Percentiles rank a stretch among this genome's conserved stretches.
These are phyloP conservation scores for Aplysia californica DNA, from an alignment of 1,140 invertebrate genomes.

Conservation along the genomic window DNA sequence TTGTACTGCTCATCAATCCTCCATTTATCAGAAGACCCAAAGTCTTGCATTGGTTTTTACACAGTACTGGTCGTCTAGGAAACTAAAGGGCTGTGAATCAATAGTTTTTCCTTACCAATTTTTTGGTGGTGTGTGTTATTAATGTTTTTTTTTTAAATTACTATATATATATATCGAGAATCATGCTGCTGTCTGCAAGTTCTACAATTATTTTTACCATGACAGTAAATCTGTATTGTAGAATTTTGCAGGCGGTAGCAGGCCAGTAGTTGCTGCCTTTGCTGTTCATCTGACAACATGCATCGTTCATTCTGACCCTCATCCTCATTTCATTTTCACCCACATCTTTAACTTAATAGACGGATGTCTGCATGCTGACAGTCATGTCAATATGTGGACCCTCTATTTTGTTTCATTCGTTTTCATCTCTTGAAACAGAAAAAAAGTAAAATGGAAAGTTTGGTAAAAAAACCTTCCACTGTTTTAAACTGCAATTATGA, in stretches of 20 bases:
- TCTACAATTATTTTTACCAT: too few species aligned
- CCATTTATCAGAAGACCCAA: too few species aligned
- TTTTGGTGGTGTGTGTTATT: too few species aligned
- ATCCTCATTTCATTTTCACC: background rate
- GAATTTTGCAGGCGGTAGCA: background rate
- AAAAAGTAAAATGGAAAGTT: background rate
- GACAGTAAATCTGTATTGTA: background rate
- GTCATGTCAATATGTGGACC: too few species aligned
- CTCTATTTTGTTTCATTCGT: too few species aligned
- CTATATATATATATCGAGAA: too few species aligned
- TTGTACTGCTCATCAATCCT: constrained; percentile 11
- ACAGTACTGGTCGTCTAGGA: constrained; percentile 19
- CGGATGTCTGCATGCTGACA: background rate
- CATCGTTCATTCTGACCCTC: background rate
- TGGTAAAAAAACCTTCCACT: constrained; percentile 18
- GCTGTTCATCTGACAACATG: constrained; percentile 7
- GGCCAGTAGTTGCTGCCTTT: constrained; percentile 18
- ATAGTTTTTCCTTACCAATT: too few species aligned
- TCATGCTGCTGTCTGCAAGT: too few species aligned
- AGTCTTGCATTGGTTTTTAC: constrained; percentile 23
- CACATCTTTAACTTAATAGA: background rate
- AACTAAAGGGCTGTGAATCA: constrained; percentile 29
- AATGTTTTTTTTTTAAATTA: too few species aligned
- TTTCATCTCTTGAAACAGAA: too few species aligned
- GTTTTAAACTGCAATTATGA: constrained; percentile 17